Base-by-base conservation (phyloP, 2,797 vertebrate genomes). In the Syngnathus acus region DNA sequence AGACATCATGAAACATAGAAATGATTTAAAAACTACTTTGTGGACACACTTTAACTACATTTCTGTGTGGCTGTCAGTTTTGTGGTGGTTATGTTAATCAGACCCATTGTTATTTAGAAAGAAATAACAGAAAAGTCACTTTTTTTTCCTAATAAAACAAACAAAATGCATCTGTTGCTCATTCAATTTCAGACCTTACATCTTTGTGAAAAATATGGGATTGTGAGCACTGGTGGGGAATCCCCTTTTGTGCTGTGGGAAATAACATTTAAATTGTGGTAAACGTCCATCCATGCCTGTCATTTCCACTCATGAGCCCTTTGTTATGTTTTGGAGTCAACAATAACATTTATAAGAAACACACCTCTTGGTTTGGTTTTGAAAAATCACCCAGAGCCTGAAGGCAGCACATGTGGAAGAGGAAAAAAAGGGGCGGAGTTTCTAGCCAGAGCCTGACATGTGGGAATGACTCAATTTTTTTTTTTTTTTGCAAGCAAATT, bases 401-500 rank as follows among this genome's bases (percentile, higher is more conserved):
- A 76, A 84, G 39, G 67, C 68, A 74, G 62, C 69, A 66, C 47
- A 43, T 3, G 21, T n/a, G 48, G 64, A 65, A n/a, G 54, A 66
- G 9, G 42, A 21, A 51, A 32, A 57, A 16, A 57, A 2, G 13
- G 14, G 55, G 55, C 6, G 21, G 53, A 7, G 11, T 13, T 26
- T 32, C 40, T 23, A 78, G 72, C 68, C 43, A 51, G 69, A 72
- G 66, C 72, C 73, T 84, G 84, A 84, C 81, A 79, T 83, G 78
- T 84, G 84, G 82, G 85, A 88, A 82, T 87, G 84, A 88, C 82
- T 89, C 75, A 75, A 77, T 76, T 74, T 65, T 37, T 37, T 57
- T 57, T 37, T 37, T 26, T 55, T 57, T 57, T 32, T 16, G 23
- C 3, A 58, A 58, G 65, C 79, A 83, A 85, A 91, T 91, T 91